Evolutionary conservation across 2,113 vertebrate genomes (phyloP), one percentile per base, ranked within the genome.

Genomic region (Psephotus haematonotus): DNA sequence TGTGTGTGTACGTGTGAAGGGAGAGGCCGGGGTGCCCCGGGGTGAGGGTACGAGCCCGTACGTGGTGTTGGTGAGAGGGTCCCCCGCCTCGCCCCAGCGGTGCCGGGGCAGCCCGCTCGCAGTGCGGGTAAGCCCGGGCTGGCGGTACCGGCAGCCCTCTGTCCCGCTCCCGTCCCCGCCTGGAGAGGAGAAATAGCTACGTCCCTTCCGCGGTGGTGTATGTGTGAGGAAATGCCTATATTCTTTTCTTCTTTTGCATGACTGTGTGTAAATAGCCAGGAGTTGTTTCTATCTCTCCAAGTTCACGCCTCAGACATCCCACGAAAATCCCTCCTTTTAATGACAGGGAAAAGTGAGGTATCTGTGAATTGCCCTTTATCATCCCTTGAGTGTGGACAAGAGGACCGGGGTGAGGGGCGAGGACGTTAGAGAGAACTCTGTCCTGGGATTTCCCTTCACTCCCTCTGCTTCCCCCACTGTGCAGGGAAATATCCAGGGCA

Each of bases 151-250:
- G 77, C 78, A 60, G 76, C 68, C 35, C 83, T 6, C 77, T 20
- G 47, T 63, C 78, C 87, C 49, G 67, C 82, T 47, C 59, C 55
- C n/a, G 53, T 88, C 86, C 89, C 65, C 23, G 71, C 72, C 92
- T 37, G 88, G 72, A 90, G 82, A 86, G 83, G 50, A 94, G 82
- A 31, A 59, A 70, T 60, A 83, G 82, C 82, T n/a, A 19, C 94
- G 17, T 88, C 64, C 82, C 25, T 74, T 78, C 92, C 69, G 59
- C 82, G 39, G 7, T 81, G 39, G 7, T 81, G 86, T 44, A 46
- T 87, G 94, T 62, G 90, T 93, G 96, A 95, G 93, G 92, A 96
- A 95, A 94, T 92, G 79, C 75, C 70, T 76, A 24, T 76, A 3
- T 79, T 95, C 55, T 86, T 86, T 88, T 83, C 25, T 94, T 89